Base-by-base conservation (phyloP, 2,888 invertebrate species). In the Fragum sueziense region DNA sequence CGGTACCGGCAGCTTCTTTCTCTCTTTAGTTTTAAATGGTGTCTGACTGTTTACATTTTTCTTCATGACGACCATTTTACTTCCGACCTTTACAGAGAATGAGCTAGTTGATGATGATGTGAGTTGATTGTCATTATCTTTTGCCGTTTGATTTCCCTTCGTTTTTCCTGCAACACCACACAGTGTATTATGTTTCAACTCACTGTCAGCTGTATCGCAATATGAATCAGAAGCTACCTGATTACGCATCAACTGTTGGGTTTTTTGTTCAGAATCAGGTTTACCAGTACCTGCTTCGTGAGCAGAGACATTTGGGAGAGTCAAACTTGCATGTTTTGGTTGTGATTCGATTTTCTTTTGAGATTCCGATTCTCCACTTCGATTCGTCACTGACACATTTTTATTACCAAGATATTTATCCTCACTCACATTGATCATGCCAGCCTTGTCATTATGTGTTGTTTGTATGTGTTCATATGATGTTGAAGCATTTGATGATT, bases 31-130 rank as follows among this genome's bases (percentile, higher is more conserved):
- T 17, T 14, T 34, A n/a, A 1, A 22, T 33, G 61, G 33, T 20
- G 61, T 29, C 14, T n/a, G 33, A 41, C 22, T 20, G 11, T 22
- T 22, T 57, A 25, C 3, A 57, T 57, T 25, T 57, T 34, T 65
- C 22, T 34, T 33, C 65, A 65, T 65, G 14, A 65, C 25, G 25
- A 65, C 65, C 65, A 65, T 41, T 22, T 65, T 65, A 41, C 22
- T 2, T 17, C 65, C 65, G 11, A 65, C 6, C 14, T 41, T 65
- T 17, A 65, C 41, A 6, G 65, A 65, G 34, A 65, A 65, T 14
- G 65, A 33, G 2, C 41, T 17, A 14, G 47, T 14, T 47, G 47
- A 47, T 14, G 14, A 2, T 20, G 3, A 9, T 2, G 14, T 47
- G 3, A 47, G 3, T n/a, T n/a, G n/a, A n/a, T n/a, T n/a, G n/a